Evolutionary conservation across 2,888 invertebrate species (phyloP).

Genomic region (Pandemis corylana): DNA sequence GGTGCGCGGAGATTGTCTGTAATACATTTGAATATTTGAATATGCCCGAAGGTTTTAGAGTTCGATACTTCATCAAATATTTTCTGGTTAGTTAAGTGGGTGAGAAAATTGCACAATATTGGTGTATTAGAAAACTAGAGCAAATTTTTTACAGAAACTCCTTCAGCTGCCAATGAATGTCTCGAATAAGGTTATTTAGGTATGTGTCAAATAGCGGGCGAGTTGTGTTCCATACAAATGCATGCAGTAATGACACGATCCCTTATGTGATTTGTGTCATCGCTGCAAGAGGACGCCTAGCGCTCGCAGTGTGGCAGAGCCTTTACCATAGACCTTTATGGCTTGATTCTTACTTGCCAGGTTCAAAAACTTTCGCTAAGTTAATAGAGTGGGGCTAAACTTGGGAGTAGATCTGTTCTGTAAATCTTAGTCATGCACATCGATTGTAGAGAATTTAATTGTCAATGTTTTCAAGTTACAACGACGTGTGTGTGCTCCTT

Average conservation of each 20-base stretch:
- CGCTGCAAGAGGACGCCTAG: too few relatives aligned
- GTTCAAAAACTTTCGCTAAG: too few relatives aligned
- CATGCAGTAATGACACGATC: too few relatives aligned
- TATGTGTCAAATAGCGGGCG: not conserved
- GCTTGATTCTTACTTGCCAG: too few relatives aligned
- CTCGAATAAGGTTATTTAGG: not conserved
- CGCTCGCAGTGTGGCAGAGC: too few relatives aligned
- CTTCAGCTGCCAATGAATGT: not conserved
- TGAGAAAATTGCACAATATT: not conserved
- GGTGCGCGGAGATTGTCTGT: conserved; percentile 5
- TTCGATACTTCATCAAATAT: not conserved
- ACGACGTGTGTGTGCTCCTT: not conserved
- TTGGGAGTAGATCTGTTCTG: too few relatives aligned
- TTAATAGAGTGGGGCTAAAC: too few relatives aligned
- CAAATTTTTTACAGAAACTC: not conserved
- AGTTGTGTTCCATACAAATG: too few relatives aligned
- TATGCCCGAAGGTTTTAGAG: not conserved
- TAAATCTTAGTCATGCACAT: too few relatives aligned
- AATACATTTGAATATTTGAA: conserved; percentile 24
- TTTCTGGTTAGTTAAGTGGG: not conserved
- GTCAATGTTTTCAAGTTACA: not conserved
- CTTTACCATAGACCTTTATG: too few relatives aligned
- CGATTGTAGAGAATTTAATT: not conserved
- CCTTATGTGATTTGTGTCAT: too few relatives aligned
- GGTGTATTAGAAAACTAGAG: not conserved